Base-by-base conservation (phyloP, 2,797 vertebrate genomes). In the Zenarchopterus dispar region DNA sequence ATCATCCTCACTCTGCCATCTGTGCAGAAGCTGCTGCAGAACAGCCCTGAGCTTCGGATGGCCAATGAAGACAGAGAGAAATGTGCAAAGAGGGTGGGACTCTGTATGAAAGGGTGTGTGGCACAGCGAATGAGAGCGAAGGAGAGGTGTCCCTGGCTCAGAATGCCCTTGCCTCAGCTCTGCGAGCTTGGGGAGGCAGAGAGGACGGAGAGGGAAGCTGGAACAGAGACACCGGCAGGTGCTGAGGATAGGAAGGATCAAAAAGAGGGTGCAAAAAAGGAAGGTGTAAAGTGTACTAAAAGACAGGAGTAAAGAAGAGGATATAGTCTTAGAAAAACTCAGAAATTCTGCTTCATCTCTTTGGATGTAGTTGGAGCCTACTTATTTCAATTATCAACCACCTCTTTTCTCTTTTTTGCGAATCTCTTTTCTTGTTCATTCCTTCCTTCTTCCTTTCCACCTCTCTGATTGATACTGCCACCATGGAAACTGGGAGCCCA, bases 401-500 rank as follows among this genome's bases (percentile, higher is more conserved):
- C 22, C 45, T 39, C 61, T 59, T 65, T 18, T 54, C 45, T 68
- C 23, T 69, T 65, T 57, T 26, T 1, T 21, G 60, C 61, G 76
- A 80, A 84, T 85, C 83, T 46, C 67, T 65, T 49, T 64, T 41
- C 54, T 49, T 22, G 36, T 66, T 72, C 64, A 10, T 49, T 36
- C 46, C 54, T 22, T 43, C 56, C 47, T 42, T 74, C 47, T 1
- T 47, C 58, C 67, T 60, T 17, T 59, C 39, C 33, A 59, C 62
- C 50, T 75, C 55, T 45, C 67, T 64, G 76, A 71, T n/a, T 71
- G 66, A 71, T 66, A 79, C 63, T 56, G 61, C 66, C 87, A 86
- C 85, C 69, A 97, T 97, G 96, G 96, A 97, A 81, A 94, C 91
- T 1, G 93, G 92, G 87, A 96, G 96, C 84, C 96, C 96, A 28